Evolutionary conservation across 1,140 invertebrate genomes (phyloP), one percentile per base, ranked within the genome.

Genomic region (Oreohelix idahoensis): DNA sequence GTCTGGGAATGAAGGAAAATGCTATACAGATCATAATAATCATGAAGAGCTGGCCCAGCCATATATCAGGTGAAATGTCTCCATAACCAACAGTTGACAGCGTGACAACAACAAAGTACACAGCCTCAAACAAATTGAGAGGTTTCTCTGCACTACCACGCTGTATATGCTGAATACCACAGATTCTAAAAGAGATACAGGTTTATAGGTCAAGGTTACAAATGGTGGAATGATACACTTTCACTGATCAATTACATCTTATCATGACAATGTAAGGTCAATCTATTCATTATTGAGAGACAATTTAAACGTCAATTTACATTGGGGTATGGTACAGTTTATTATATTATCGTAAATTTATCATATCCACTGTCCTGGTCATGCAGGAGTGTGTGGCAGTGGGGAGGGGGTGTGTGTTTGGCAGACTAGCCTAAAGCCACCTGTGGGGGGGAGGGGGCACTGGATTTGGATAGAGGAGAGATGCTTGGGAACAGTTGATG

Each of bases 21-120:
- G 97, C 97, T 0, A 98, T 96, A 89, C 96, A 96, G 88, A 99
- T 98, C 96, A 98, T 97, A 29, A 93, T 86, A 20, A 98, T 96
- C 97, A 99, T 98, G 91, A 97, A 98, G 0, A 98, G 95, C 89
- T 98, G 97, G 0, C 97, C 97, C 0, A 97, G 97, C 97, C 97
- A 99, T 89, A 98, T 98, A 92, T 99, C 97, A 11, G 97, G 97
- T 70, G 97, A 96, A 87, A 98, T 96, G 92, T 98, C 97, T 26
- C 92, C 92, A 79, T 92, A 93, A 17, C 92, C 92, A 0, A 98
- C 97, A 0, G 97, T 98, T 15, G 97, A 98, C 92, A 99, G 98
- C 42, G 98, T 99, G 49, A 99, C 97, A 69, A 98, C 97, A 23
- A 98, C 97, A 92, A 97, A 99, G 93, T 98, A 99, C 0, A 97